Conservation (phyloP, 2,888 invertebrate species). For the Cancer borealis region DNA sequence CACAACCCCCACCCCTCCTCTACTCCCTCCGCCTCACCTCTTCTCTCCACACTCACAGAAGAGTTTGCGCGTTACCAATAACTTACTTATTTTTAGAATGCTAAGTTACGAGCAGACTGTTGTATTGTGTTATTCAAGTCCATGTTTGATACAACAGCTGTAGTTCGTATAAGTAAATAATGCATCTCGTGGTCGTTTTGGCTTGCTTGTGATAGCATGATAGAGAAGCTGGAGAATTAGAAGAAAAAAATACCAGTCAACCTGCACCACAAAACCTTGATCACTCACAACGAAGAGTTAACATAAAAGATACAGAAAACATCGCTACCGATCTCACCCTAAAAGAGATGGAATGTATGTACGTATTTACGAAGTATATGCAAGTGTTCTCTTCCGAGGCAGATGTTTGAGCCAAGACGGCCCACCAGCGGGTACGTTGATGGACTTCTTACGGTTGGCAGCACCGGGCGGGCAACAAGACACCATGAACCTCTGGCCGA, state of each 20-base stretch:
- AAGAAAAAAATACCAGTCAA: neutral
- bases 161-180: neutral
- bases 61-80: neutral
- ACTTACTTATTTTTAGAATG: conserved; percentile 7
- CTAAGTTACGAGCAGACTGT: neutral
- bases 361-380: neutral
- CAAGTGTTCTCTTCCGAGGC: neutral
- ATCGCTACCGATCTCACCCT: neutral
- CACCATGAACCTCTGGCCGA: neutral
- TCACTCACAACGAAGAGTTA: neutral
- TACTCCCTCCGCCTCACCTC: neutral
- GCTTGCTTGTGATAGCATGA: too few species aligned
- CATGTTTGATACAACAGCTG: neutral
- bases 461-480: conserved; percentile 12
- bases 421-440: neutral
- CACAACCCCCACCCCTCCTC: neutral
- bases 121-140: neutral
- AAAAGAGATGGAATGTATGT: neutral
- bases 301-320: neutral
- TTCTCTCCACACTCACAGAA: neutral
- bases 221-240: neutral
- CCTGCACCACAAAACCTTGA: neutral
- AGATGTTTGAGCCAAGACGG: neutral
- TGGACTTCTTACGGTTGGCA: conserved; percentile 31
- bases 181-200: neutral